Base-by-base conservation (phyloP, 2,888 invertebrate species). In the Nudaria mundana region DNA sequence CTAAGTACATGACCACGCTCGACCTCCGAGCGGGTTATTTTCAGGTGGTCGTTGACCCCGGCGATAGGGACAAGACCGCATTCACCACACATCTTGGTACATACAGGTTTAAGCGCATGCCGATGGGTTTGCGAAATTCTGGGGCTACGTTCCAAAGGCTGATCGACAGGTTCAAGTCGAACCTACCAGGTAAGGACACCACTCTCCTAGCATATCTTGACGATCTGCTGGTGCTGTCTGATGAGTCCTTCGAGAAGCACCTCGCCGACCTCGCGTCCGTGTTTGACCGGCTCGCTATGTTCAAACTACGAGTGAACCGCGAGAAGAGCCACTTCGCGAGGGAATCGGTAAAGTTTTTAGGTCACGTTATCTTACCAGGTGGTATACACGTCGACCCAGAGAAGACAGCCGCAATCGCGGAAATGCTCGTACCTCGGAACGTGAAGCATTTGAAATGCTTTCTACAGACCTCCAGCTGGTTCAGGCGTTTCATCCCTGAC, bases 61-160 rank as follows among this genome's bases (percentile, higher is more conserved):
- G 5, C 5, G 18, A 18, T 18, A 18, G 18, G 18, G 18, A 18
- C 5, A 18, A 18, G 5, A 18, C 18, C 4, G 18, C 18, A 5
- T 18, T 18, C 18, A 18, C 18, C 3, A 18, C 18, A 18, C 18
- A 3, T 3, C 18, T 18, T 5, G 18, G 18, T 18, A 18, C 55
- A 0, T 70, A 45, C 22, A 37, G 44, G 8, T 71, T 67, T 26
- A 46, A 49, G 1, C 35, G 68, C n/a, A 69, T 69, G 68, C 63
- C 65, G 0, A 68, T 71, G 22, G 69, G 70, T 0, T 22, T 71
- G 1, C 40, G 56, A 1, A 69, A 70, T 26, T 66, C 68, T 0
- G 64, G 66, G 0, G 52, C 66, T 0, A 70, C 65, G 0, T 70
- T 70, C 20, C 58, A 63, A 26, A 23, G 60, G 1, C 4, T 56